Evolutionary conservation across 2,113 vertebrate genomes (phyloP), one percentile per base, ranked within the genome.

Genomic region (Hymenochirus boettgeri): DNA sequence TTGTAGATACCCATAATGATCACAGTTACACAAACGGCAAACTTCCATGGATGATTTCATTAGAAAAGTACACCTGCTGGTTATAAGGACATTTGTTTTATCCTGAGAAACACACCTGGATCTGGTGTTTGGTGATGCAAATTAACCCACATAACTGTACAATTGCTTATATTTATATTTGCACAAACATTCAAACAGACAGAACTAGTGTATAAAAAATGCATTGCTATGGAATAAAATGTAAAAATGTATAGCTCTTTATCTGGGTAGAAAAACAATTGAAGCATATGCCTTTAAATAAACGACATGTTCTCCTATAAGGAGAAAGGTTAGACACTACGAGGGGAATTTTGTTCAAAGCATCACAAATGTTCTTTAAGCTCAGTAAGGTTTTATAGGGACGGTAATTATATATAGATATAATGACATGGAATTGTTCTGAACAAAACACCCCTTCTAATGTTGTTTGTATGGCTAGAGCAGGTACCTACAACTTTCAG

Each of bases 231-330:
- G 18, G 23, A 59, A 23, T 53, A 69, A 69, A 50, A 23, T 39
- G 53, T 60, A 18, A 42, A 53, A 53, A n/a, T 42, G 52, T 60
- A 33, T n/a, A n/a, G 39, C 17, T n/a, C n/a, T n/a, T 7, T 42
- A n/a, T 58, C 54, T 58, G 42, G 39, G 46, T 67, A 59, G 17
- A 58, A 67, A 59, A 67, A 56, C 35, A 27, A 31, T 48, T 24
- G 12, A 37, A 17, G 46, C 35, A 26, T 7, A 60, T 27, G 18
- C 51, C 23, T 52, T 17, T 18, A 39, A 50, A 58, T 51, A 59
- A 21, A 27, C 7, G 2, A 2, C 23, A 42, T n/a, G 35, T 58
- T 66, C 65, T 69, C 65, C 65, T 69, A 69, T 69, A 60, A 69
- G 65, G 57, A 69, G 56, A 67, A 51, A 29, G 52, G 24, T 35